Evolutionary conservation across 2,113 vertebrate genomes (phyloP).

Genomic region (Syngnathoides biaculeatus): DNA sequence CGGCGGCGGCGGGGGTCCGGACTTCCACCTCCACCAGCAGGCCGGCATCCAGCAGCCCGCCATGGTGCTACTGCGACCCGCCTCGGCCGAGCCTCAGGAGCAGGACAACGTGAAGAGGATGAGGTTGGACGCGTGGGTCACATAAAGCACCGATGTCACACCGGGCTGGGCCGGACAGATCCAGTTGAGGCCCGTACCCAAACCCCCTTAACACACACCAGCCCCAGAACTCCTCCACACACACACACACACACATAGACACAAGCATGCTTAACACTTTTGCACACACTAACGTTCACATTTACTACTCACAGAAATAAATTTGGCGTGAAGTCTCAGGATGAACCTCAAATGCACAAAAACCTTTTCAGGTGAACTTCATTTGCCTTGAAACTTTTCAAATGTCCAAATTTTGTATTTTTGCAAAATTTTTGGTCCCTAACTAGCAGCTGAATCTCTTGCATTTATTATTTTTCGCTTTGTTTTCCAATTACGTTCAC

Average conservation of each 20-base stretch:
- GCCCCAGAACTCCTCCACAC: conserved; percentile 29
- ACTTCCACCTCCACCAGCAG: conserved; percentile 70
- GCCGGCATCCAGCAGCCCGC: conserved; percentile 60
- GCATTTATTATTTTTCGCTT: no score
- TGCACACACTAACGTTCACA: conserved; percentile 46
- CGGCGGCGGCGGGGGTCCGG: conserved; percentile 61
- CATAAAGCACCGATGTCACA: conserved; percentile 70
- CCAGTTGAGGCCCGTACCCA: conserved; percentile 20
- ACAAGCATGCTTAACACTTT: conserved; percentile 47
- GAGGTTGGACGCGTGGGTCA: conserved; percentile 91
- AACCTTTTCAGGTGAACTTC: conserved; percentile 14
- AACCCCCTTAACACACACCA: conserved; percentile 8
- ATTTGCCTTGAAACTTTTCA: not conserved
- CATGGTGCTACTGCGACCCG: conserved; percentile 81
- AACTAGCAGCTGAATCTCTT: no score
- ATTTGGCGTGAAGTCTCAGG: conserved; percentile 11
- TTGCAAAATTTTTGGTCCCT: no score
- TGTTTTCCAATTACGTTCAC: no score
- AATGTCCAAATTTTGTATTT: not conserved
- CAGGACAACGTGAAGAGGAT: conserved; percentile 88
- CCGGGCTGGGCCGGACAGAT: conserved; percentile 11
- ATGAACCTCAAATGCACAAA: conserved; percentile 10
- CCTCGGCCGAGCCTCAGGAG: conserved; percentile 74
- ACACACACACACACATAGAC: conserved; percentile 4
- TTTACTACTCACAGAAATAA: conserved; percentile 31